These are phyloP conservation scores for Mayetiola destructor DNA, from an alignment of 2,888 invertebrate species.

Conservation along the genomic window DNA sequence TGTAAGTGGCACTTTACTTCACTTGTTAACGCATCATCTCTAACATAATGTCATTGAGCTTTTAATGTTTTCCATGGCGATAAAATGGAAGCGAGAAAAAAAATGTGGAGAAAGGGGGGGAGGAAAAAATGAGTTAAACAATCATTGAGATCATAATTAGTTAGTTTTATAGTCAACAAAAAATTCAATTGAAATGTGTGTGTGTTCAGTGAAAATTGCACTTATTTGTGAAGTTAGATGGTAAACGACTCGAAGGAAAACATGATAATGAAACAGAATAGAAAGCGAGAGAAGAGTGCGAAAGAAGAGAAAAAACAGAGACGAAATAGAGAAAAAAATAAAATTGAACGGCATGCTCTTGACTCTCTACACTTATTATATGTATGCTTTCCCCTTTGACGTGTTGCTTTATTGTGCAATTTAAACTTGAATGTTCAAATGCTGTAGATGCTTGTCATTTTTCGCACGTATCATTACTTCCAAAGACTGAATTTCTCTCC, in stretches of 20 bases:
- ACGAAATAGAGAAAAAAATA: neutral
- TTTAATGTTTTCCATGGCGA: neutral
- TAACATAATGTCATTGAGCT: neutral
- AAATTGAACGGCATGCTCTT: neutral
- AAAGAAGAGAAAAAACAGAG: no score
- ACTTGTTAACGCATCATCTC: neutral
- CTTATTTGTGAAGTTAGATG: no score
- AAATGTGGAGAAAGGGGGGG: no score
- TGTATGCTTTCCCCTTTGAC: neutral
- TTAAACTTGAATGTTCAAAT: neutral
- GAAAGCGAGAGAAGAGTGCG: no score
- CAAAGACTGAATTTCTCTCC: neutral
- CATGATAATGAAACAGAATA: no score
- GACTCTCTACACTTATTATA: neutral
- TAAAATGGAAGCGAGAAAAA: no score
- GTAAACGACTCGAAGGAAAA: no score
- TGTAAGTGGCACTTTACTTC: constrained; percentile 37
- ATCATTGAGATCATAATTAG: neutral
- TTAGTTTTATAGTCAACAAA: neutral
- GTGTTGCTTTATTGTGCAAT: neutral
- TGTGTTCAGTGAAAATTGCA: no score
- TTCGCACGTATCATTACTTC: neutral
- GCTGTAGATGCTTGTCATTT: constrained; percentile 8
- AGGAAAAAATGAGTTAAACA: neutral
- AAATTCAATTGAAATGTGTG: constrained; percentile 2